Conservation (phyloP, 2,888 invertebrate species). For the Temnothorax unifasciatus region DNA sequence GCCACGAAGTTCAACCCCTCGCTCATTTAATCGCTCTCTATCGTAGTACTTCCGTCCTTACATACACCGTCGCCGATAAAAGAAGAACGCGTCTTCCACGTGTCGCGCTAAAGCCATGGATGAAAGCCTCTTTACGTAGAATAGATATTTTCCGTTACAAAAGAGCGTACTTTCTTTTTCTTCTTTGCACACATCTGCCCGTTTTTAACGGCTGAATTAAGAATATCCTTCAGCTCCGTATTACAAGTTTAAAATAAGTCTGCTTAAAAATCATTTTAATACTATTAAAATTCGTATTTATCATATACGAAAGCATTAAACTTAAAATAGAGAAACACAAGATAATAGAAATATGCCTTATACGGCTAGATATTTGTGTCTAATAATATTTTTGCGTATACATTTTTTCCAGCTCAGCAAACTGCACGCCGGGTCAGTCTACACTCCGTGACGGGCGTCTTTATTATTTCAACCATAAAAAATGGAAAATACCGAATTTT, state of each 20-base stretch:
- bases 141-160: conserved; percentile 21
- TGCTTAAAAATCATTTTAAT: conserved; percentile 12
- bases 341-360: too few relatives aligned
- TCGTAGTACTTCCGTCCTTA: conserved; percentile 62
- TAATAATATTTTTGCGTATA: too few relatives aligned
- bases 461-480: too few relatives aligned
- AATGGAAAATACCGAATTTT: background rate
- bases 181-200: conserved; percentile 10
- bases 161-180: background rate
- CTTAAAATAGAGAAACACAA: background rate
- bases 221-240: too few relatives aligned
- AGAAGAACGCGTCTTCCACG: conserved; percentile 32
- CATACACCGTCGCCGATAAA: conserved; percentile 25
- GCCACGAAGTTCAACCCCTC: conserved; percentile 77
- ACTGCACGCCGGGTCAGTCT: too few relatives aligned
- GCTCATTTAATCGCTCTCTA: conserved; percentile 78
- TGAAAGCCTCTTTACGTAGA: conserved; percentile 2
- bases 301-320: background rate
- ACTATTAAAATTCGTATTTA: background rate
- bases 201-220: background rate
- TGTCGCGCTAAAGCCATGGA: conserved; percentile 3
- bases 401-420: too few relatives aligned
- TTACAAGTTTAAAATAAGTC: background rate
- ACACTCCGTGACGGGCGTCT: too few relatives aligned
- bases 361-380: too few relatives aligned